Percentiles rank a stretch among this genome's conserved stretches.
Evolutionary conservation across 2,888 invertebrate genomes (phyloP).

Genomic region (Penaeus monodon): DNA sequence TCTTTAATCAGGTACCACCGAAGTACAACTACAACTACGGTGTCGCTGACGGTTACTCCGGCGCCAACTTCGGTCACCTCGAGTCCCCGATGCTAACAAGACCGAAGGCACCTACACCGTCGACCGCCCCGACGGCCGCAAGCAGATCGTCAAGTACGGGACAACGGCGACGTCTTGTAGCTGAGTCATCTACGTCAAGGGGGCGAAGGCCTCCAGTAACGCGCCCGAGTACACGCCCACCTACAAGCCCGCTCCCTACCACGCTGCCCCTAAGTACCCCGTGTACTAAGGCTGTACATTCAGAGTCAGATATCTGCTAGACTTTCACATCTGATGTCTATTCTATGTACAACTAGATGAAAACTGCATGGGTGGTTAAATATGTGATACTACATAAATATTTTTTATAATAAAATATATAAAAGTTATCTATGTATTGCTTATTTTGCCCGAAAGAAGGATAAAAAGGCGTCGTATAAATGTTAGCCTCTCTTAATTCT

Average conservation of each 20-base stretch:
- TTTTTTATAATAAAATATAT: too few species aligned
- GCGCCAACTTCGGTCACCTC: conserved; percentile 18
- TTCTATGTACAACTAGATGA: too few species aligned
- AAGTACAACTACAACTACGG: conserved; percentile 25
- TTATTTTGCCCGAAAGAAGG: too few species aligned
- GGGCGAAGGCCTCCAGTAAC: conserved; percentile 49
- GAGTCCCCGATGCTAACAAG: conserved; percentile 37
- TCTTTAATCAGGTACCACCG: neutral
- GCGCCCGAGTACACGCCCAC: conserved; percentile 15
- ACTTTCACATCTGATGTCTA: too few species aligned
- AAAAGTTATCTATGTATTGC: too few species aligned
- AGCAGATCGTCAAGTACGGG: conserved; percentile 46
- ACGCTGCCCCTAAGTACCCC: conserved; percentile 31
- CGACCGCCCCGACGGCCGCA: conserved; percentile 48
- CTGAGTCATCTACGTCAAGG: conserved; percentile 52
- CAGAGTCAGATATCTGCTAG: too few species aligned
- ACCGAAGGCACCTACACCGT: conserved; percentile 41
- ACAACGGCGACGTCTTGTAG: conserved; percentile 43
- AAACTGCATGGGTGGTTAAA: too few species aligned
- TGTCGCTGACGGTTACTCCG: conserved; percentile 33
- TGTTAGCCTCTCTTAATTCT: too few species aligned
- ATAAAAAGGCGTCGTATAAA: too few species aligned
- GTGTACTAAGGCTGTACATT: neutral
- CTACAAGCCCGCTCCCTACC: conserved; percentile 28
- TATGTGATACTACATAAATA: too few species aligned